Conservation (phyloP, 2,113 vertebrate genomes). For the Stercorarius parasiticus region DNA sequence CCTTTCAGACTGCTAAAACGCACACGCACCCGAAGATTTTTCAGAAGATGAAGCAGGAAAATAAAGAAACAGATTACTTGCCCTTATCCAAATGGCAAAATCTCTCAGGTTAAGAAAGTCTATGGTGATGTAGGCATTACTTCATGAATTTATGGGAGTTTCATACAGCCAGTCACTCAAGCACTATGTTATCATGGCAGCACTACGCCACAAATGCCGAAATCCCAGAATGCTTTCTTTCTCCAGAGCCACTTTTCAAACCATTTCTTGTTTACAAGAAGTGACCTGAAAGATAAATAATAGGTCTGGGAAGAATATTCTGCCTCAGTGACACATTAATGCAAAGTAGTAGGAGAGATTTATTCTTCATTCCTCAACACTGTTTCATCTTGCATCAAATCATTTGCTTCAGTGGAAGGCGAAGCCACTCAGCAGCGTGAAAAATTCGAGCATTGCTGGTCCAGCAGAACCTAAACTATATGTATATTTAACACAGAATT, state of each 20-base stretch:
- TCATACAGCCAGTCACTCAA: not conserved
- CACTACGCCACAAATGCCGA: not conserved
- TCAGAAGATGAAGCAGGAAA: not conserved
- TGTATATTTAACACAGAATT: not conserved
- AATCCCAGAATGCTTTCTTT: not conserved
- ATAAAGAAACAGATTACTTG: not conserved
- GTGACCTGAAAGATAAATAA: not conserved
- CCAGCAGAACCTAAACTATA: not conserved
- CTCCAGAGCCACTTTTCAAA: not conserved
- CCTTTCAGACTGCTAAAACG: not conserved
- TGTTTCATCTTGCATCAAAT: not conserved
- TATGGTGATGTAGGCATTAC: accelerated
- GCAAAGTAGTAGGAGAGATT: not conserved
- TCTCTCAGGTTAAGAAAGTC: not conserved
- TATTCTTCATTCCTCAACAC: not conserved
- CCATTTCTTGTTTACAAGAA: not conserved
- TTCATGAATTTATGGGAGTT: not conserved
- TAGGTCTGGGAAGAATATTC: not conserved
- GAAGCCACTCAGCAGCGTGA: not conserved
- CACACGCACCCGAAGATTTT: not conserved
- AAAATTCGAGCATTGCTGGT: not conserved
- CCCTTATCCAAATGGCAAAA: not conserved
- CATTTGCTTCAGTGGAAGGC: not conserved
- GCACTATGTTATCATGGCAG: not conserved
- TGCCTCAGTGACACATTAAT: not conserved